These are phyloP conservation scores for Xanthia togata DNA, from an alignment of 2,888 invertebrate genomes.

Conservation along the genomic window DNA sequence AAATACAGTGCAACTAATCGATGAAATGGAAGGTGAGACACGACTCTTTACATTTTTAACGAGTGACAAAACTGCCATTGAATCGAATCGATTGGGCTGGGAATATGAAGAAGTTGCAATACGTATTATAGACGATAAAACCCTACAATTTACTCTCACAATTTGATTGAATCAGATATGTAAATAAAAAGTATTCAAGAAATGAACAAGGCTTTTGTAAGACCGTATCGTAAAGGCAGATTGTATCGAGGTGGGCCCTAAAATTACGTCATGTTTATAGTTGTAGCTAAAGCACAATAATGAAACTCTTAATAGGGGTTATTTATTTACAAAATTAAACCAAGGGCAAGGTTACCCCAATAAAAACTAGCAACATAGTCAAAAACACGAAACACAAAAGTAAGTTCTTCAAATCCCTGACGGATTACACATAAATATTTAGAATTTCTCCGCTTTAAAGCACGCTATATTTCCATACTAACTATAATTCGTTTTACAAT, in stretches of 20 bases:
- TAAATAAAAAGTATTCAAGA: constrained; percentile 16
- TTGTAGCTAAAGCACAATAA: constrained; percentile 10
- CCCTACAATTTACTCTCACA: background rate
- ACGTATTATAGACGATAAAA: background rate
- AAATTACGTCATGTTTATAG: constrained; percentile 18
- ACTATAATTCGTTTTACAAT: constrained; percentile 31
- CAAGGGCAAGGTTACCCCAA: constrained; percentile 37
- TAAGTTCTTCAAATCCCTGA: constrained; percentile 33
- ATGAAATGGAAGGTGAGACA: constrained; percentile 16
- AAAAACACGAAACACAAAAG: constrained; percentile 17
- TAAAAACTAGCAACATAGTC: constrained; percentile 1
- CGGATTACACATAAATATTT: constrained; percentile 29
- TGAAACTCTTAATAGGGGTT: constrained; percentile 9
- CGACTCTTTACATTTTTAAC: constrained; percentile 20
- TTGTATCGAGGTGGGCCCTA: background rate
- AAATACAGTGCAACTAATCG: background rate
- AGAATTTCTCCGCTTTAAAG: constrained; percentile 29
- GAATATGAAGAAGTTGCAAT: background rate
- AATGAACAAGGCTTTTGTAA: constrained; percentile 1
- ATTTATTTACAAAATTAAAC: constrained; percentile 19
- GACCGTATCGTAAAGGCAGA: constrained; percentile 1
- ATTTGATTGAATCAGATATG: constrained; percentile 15
- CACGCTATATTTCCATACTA: constrained; percentile 17
- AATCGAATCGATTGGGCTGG: background rate
- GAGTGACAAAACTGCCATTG: background rate